A percentile compares a stretch with the other conserved stretches of the same genome.
phyloP scores from a whole-genome alignment of 2,888 invertebrate genomes.

The Diadegma fenestrale region DNA sequence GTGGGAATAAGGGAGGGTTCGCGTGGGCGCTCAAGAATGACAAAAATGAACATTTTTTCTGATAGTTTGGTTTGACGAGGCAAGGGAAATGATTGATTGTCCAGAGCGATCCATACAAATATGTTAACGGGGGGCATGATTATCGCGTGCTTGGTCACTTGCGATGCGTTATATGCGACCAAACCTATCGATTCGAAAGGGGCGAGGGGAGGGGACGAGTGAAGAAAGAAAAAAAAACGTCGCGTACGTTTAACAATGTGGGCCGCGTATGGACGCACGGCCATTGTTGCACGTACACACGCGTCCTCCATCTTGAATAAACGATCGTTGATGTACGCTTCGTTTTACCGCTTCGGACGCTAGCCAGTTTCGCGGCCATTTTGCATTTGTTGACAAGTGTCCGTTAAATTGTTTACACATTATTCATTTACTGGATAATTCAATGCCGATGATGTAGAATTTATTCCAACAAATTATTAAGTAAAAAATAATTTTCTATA shows the following conservation, averaged over 20 bases:
- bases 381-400: neutral
- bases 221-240: slow-evolving; percentile 37
- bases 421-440: neutral
- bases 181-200: slow-evolving; percentile 23
- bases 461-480: too few species aligned
- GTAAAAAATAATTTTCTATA: neutral
- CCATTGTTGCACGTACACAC: slow-evolving; percentile 62
- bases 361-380: slow-evolving; percentile 58
- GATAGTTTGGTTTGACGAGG: neutral
- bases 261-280: slow-evolving; percentile 60
- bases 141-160: slow-evolving; percentile 38
- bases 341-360: slow-evolving; percentile 29
- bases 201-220: neutral
- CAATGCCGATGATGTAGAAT: neutral
- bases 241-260: slow-evolving; percentile 62
- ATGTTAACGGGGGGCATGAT: neutral
- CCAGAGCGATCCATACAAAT: neutral
- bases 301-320: slow-evolving; percentile 64
- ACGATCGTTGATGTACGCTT: slow-evolving; percentile 34
- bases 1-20: neutral
- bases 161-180: slow-evolving; percentile 60
- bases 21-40: neutral
- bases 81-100: neutral
- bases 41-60: neutral
- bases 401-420: neutral